Evolutionary conservation across 2,888 invertebrate species (phyloP), one percentile per base, ranked within the genome.

Genomic region (Osmoderma eremita): DNA sequence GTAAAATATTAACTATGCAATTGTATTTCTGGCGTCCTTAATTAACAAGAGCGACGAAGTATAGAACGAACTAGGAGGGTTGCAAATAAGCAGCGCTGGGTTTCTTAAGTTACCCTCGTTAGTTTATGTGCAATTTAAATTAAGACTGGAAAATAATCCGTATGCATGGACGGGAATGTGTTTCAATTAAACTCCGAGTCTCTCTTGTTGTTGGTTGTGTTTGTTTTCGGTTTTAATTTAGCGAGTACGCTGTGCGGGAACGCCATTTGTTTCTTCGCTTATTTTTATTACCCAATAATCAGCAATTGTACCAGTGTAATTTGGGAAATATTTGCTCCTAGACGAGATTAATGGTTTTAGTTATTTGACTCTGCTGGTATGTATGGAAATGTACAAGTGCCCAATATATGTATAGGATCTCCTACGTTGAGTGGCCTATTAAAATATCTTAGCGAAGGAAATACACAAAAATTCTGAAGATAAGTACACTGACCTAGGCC

Each of bases 41-140:
- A 61, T 61, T 61, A 61, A 61, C 58, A 45, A 61, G 45, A 36
- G 42, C 42, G 42, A 42, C 15, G 42, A 42, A 17, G 17, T 15
- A 17, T 6, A 42, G 42, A 42, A 30, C 30, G 10, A 30, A 42
- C n/a, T 13, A 42, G 42, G 42, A 51, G 24, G 50, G 10, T 30
- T 30, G 30, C 13, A 24, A 51, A 24, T 20, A 54, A 54, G 39
- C 38, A 38, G 53, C 36, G 45, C 45, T 13, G 45, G 30, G 58
- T 45, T 61, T 45, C 58, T 61, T 61, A 61, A 48, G 58, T 61
- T 61, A 61, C 58, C 58, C 58, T 61, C 45, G 58, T 61, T 61
- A 61, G 58, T 61, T 61, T 61, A 61, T 61, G 45, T 61, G 58
- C 45, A 61, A 61, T 61, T 61, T 61, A 61, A 61, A 61, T 61